Evolutionary conservation across 2,797 vertebrate species (phyloP).

Genomic region (Ispidina picta): DNA sequence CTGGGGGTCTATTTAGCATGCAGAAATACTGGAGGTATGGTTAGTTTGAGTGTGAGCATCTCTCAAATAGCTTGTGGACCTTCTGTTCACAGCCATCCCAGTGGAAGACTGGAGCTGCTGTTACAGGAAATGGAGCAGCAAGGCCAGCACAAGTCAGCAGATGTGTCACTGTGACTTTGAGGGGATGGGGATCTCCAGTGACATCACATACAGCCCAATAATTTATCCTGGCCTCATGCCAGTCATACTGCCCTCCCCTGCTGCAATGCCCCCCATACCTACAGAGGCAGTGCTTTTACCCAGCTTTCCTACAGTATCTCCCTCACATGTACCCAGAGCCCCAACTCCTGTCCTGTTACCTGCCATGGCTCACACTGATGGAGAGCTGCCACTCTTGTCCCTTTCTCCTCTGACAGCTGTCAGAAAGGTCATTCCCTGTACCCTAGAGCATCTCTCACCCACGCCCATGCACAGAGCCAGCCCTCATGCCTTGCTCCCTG

Average conservation of each 20-base stretch:
- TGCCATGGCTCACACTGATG: neutral
- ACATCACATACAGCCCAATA: neutral
- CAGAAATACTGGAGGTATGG: neutral
- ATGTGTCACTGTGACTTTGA: neutral
- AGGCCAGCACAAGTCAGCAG: neutral
- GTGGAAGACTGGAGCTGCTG: neutral
- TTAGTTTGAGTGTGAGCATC: neutral
- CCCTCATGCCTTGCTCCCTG: neutral
- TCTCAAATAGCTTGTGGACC: neutral
- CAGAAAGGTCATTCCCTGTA: neutral
- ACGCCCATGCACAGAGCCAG: neutral
- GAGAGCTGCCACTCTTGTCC: neutral
- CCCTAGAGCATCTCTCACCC: neutral
- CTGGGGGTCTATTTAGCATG: neutral
- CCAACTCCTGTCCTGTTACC: neutral
- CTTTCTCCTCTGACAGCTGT: neutral
- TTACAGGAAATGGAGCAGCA: neutral
- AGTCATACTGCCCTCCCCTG: neutral
- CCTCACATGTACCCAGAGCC: neutral
- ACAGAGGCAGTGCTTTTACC: neutral
- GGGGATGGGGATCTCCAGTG: neutral
- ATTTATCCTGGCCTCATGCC: neutral
- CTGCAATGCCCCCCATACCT: neutral
- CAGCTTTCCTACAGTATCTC: neutral
- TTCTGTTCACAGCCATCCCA: neutral